Evolutionary conservation across 2,113 vertebrate species (phyloP), one percentile per base, ranked within the genome.

Genomic region (Ammodytes marinus): DNA sequence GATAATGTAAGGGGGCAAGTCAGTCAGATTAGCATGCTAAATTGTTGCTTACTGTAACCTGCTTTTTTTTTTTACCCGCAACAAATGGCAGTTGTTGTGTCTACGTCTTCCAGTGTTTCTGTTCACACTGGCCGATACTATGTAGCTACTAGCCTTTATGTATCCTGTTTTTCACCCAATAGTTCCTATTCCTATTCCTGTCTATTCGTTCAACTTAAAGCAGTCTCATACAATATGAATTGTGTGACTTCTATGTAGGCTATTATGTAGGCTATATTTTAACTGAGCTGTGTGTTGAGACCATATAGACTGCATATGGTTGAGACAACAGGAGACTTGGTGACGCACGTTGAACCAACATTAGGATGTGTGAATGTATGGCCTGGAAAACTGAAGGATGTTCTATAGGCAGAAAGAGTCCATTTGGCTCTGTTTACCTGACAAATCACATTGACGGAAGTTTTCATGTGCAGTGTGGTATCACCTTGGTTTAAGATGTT

Each of bases 331-430:
- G 60, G 60, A 13, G 19, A 42, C 59, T 76, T 14, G 17, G 64
- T 90, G 86, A 89, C 86, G 89, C 84, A 83, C 74, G 64, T 79
- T 71, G 27, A 53, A 57, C 82, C 82, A 63, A 53, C 4, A 27
- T 10, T 52, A 27, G 39, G 15, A 46, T 80, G 64, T 63, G 57
- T 69, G 52, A 37, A 40, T 12, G 65, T n/a, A 55, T 69, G 75
- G 70, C 43, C 77, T 69, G 68, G n/a, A 46, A 27, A 42, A 7
- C 12, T 27, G 79, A 52, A 42, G 68, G 55, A 60, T 45, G 19
- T 35, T 0, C 43, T 3, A 27, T 27, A 37, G 19, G 6, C 13
- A 27, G 39, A 54, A 9, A 70, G 49, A 58, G 46, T 13, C 45
- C 15, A 0, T 3, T 1, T 17, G n/a, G 39, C 39, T 43, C 42